phyloP scores from a whole-genome alignment of 2,113 vertebrate genomes.

The Centrocercus urophasianus region DNA sequence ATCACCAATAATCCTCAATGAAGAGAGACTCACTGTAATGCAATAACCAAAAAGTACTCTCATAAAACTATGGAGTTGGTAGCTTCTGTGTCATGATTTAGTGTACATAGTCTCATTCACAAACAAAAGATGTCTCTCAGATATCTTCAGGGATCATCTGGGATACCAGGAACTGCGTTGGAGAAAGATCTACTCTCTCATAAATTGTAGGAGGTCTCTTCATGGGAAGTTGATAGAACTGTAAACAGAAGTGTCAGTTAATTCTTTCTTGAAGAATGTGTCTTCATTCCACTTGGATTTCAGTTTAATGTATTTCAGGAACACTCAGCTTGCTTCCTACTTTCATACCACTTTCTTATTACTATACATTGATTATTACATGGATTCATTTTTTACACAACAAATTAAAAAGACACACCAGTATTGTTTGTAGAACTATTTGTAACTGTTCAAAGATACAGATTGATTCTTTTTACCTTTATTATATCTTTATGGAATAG shows the following conservation, averaged over 20 bases:
- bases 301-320: not conserved
- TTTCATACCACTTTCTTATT: not conserved
- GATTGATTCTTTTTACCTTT: constrained; percentile 48
- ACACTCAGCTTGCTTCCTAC: not conserved
- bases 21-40: not conserved
- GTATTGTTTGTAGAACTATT: not conserved
- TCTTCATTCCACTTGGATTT: not conserved
- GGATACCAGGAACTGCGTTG: not conserved
- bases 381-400: not conserved
- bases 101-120: not conserved
- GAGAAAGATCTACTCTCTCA: not conserved
- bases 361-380: not conserved
- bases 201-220: not conserved
- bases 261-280: not conserved
- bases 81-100: not conserved
- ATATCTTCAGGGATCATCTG: not conserved
- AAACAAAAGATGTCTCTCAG: not conserved
- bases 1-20: no score
- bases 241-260: not conserved
- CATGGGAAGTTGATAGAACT: not conserved
- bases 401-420: not conserved
- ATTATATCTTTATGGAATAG: constrained; percentile 72
- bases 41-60: not conserved
- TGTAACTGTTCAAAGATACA: constrained; percentile 7
- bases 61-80: not conserved